Evolutionary conservation across 2,113 vertebrate species (phyloP).

Genomic region (Podiceps cristatus): DNA sequence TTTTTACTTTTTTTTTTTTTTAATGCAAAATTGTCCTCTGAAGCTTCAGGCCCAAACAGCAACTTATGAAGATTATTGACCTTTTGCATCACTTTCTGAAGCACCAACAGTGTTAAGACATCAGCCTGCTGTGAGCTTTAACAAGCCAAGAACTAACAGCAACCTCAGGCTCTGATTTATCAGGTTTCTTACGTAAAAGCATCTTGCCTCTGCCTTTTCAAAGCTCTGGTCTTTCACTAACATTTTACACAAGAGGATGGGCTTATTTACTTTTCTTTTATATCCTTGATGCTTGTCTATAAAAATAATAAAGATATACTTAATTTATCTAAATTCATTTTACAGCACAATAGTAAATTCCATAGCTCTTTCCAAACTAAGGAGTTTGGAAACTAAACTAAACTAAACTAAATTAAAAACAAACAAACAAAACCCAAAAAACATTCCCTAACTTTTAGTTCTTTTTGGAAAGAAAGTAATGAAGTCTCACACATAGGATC

Average conservation of each 20-base stretch:
- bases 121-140: slow-evolving; percentile 7
- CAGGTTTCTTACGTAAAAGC: background rate
- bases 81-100: slow-evolving; percentile 26
- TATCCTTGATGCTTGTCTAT: background rate
- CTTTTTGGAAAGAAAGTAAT: background rate
- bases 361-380: background rate
- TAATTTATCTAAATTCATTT: background rate
- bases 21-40: background rate
- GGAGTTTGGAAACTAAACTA: too few relatives aligned
- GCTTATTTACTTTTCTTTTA: background rate
- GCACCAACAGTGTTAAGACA: background rate
- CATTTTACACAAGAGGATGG: background rate
- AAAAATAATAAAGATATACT: background rate
- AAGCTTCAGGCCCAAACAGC: slow-evolving; percentile 31
- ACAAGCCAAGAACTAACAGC: background rate
- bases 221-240: background rate
- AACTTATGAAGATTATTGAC: slow-evolving; percentile 30
- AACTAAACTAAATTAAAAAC: background rate
- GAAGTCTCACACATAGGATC: background rate
- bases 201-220: background rate
- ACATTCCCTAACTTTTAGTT: background rate
- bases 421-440: too few relatives aligned
- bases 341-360: background rate
- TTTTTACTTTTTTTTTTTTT: background rate
- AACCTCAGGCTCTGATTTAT: slow-evolving; percentile 15